Base-by-base conservation (phyloP, 2,113 vertebrate species). In the Loxodonta africana region DNA sequence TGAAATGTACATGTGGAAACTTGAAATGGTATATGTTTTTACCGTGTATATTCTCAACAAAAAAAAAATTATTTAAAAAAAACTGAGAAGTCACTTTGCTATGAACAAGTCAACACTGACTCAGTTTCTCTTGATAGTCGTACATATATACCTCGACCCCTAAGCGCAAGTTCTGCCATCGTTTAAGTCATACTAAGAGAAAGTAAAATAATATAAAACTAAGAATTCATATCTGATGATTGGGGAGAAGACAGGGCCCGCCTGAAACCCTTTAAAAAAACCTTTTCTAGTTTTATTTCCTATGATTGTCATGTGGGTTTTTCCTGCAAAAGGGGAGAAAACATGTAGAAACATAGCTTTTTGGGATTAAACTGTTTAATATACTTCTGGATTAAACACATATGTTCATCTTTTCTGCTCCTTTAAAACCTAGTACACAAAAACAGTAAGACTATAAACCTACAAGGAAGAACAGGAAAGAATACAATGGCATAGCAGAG, bases 271-370 rank as follows among this genome's bases (percentile, higher is more conserved):
- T 76, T 95, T 67, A 73, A 41, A 90, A 83, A 51, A 48, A 37
- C 37, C 28, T 83, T 78, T 78, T 67, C 51, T 94, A 37, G 15
- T 85, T 94, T 94, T 37, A 37, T 37, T 46, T 85, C 10, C 51
- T 83, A 92, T 60, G 48, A 91, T 46, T 46, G 23, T 94, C 67
- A 86, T 78, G 80, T 94, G 8, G 93, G 33, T 78, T 88, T 93
- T 51, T 97, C 93, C 67, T 94, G 7, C 6, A 74, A 81, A 87
- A 85, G 26, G 10, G 33, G 88, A 89, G n/a, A 90, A 67, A 88
- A 93, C 4, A 60, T 37, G 33, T 60, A 90, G 83, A 89, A 88
- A 89, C 7, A 78, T 85, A 76, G 33, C 9, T 80, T 91, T 91
- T 74, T 33, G 8, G 23, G 95, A 97, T 94, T 67, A 88, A 21